Evolutionary conservation across 2,797 vertebrate species (phyloP), one percentile per base, ranked within the genome.

Genomic region (Danio jaintianensis): DNA sequence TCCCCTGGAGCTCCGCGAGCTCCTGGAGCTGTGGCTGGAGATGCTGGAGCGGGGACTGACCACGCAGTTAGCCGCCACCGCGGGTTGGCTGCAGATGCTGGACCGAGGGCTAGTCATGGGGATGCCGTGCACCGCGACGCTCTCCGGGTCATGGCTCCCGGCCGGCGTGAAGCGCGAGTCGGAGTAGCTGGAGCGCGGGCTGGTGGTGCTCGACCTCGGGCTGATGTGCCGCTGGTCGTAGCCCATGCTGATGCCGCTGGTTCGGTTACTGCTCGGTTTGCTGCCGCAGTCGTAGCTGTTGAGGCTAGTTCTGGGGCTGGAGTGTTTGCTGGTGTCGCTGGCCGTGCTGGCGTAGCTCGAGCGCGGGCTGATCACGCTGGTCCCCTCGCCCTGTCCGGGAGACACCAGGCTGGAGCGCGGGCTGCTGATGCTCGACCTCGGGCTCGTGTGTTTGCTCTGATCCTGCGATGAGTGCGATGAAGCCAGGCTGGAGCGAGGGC

Each of bases 221-320:
- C 97, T 99, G 86, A 90, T 80, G 92, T 98, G 97, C 83, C 97
- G 92, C 89, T 97, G 96, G 92, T 98, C 97, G 91, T 96, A 98
- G 87, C 97, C 97, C 95, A 98, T 95, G 90, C 97, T 98, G 93
- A 98, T 97, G 84, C 97, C 97, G 89, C 97, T 98, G 88, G 97
- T 98, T 69, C 97, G 96, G 92, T 97, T 96, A 91, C 97, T 98
- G 93, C 96, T 95, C 84, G 96, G 93, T 74, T 96, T 95, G 90
- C 96, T 96, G 84, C 94, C 93, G 89, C 95, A 94, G 89, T 97
- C 96, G 18, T 95, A 96, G 90, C 95, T 95, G 89, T 94, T 95
- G 82, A 97, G 90, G 88, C 97, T 98, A 89, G 95, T 92, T 85
- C 96, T 90, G 4, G 96, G 96, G 85, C 97, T 97, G 87, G 96